Percentiles rank a stretch among this genome's conserved stretches.
phyloP scores from a whole-genome alignment of 2,113 vertebrate species.

The Willisornis vidua region DNA sequence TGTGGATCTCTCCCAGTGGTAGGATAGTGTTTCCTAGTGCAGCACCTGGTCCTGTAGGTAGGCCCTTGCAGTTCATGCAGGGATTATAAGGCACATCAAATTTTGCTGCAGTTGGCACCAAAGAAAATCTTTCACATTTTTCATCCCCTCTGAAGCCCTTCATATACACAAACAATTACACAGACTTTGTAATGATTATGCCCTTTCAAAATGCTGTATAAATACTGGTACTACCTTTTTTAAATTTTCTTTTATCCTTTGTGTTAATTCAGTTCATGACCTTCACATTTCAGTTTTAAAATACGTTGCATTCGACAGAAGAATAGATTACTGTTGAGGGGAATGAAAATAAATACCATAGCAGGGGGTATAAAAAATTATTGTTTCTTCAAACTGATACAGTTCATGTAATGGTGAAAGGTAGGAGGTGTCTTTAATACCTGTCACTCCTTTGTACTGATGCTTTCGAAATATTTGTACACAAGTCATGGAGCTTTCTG shows the following conservation, averaged over 20 bases:
- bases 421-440: neutral
- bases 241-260: neutral
- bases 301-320: neutral
- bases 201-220: neutral
- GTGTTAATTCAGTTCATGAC: neutral
- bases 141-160: neutral
- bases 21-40: rapidly evolving
- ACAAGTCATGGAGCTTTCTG: neutral
- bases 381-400: neutral
- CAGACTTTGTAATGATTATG: neutral
- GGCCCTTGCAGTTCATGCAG: neutral
- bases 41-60: neutral
- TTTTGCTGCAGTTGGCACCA: neutral
- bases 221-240: neutral
- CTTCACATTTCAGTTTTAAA: neutral
- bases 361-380: neutral
- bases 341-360: neutral
- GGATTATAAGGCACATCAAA: neutral
- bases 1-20: neutral
- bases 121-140: neutral
- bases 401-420: neutral
- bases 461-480: conserved; percentile 24
- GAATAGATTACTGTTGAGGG: neutral
- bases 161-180: neutral
- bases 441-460: neutral